Evolutionary conservation across 2,113 vertebrate species (phyloP).

Genomic region (Scalopus aquaticus): DNA sequence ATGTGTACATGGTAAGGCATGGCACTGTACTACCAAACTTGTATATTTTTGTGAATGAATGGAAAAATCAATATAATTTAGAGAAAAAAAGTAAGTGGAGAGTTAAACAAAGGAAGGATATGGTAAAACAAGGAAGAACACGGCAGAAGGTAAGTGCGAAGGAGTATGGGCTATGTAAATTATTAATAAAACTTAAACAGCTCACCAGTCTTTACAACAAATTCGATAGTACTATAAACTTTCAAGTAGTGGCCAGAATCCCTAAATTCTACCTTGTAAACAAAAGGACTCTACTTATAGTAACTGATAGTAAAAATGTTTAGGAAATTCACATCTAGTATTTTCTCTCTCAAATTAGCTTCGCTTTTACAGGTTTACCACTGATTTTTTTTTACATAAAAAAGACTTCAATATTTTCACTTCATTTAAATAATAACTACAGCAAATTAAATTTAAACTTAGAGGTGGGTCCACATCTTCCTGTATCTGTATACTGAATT

Average conservation of each 20-base stretch:
- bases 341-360: not conserved
- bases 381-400: not conserved
- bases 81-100: not conserved
- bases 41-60: too few species aligned
- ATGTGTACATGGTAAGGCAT: too few species aligned
- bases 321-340: constrained; percentile 21
- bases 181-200: constrained; percentile 4
- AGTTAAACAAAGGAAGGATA: not conserved
- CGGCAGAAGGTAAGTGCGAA: not conserved
- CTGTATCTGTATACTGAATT: not conserved
- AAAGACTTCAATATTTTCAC: not conserved
- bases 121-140: constrained; percentile 32
- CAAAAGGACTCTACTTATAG: constrained; percentile 20
- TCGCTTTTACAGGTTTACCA: not conserved
- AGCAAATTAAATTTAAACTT: constrained; percentile 24
- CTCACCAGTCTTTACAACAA: constrained; percentile 17
- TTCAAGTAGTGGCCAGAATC: not conserved
- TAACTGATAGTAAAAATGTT: constrained; percentile 5
- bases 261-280: not conserved
- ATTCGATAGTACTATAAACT: not conserved
- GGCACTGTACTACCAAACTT: too few species aligned
- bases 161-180: not conserved
- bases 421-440: constrained; percentile 30
- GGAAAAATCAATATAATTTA: too few species aligned
- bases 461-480: not conserved